A percentile compares a stretch with the other conserved stretches of the same genome.
Conservation (phyloP, 2,113 vertebrate genomes). For the Nibea albiflora region DNA sequence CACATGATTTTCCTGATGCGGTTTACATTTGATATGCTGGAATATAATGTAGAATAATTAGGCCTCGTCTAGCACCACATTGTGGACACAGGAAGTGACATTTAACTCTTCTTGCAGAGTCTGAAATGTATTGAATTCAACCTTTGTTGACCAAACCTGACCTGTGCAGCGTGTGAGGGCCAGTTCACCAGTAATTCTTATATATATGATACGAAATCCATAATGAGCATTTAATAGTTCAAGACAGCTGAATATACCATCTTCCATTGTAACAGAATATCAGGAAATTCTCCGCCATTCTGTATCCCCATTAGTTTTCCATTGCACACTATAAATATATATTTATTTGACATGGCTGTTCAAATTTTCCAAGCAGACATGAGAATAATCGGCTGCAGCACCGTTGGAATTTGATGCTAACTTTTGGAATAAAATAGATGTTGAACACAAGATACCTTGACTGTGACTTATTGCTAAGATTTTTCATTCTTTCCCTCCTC, state of each 20-base stretch:
- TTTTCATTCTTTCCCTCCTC: neutral
- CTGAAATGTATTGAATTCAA: no score
- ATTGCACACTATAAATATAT: conserved; percentile 24
- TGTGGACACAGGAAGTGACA: no score
- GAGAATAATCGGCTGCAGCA: neutral
- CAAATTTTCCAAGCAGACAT: neutral
- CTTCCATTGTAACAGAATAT: neutral
- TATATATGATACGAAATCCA: conserved; percentile 9
- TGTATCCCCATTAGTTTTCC: conserved; percentile 25
- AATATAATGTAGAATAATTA: no score
- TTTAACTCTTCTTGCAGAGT: no score
- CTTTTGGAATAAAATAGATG: neutral
- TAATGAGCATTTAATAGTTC: conserved; percentile 9
- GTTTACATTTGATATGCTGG: no score
- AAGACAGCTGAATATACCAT: conserved; percentile 6
- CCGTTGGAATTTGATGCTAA: neutral
- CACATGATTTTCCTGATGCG: no score
- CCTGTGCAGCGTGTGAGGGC: no score
- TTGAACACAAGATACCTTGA: neutral
- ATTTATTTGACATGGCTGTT: neutral
- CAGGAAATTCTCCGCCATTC: neutral
- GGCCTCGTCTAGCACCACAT: no score
- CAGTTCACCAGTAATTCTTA: neutral
- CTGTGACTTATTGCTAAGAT: neutral
- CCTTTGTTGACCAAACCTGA: no score